phyloP scores from a whole-genome alignment of 1,140 invertebrate genomes.

The Drosophila sechellia region DNA sequence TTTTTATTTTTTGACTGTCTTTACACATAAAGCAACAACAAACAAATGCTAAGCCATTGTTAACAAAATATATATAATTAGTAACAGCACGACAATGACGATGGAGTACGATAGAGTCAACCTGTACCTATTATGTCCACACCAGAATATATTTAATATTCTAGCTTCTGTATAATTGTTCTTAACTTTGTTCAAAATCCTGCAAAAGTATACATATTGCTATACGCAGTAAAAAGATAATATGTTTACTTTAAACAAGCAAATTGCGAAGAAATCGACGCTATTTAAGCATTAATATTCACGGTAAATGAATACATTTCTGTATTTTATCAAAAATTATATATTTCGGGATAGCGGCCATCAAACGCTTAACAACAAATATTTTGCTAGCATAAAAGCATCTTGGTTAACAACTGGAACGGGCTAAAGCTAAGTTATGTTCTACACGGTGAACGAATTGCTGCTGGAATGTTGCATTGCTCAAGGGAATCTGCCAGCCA shows the following conservation, averaged over 20 bases:
- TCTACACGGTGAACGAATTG: slow-evolving; percentile 33
- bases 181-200: too few species aligned
- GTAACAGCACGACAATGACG: slow-evolving; percentile 52
- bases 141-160: not conserved
- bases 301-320: too few species aligned
- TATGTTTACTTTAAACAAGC: not conserved
- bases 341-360: slow-evolving; percentile 1
- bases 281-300: too few species aligned
- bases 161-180: too few species aligned
- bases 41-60: slow-evolving; percentile 16
- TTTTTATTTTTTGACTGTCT: slow-evolving; percentile 50
- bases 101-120: slow-evolving; percentile 22
- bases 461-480: slow-evolving; percentile 71
- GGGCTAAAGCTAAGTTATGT: slow-evolving; percentile 26
- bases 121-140: slow-evolving; percentile 5
- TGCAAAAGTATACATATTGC: too few species aligned
- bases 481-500: slow-evolving; percentile 39
- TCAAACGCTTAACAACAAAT: slow-evolving; percentile 13
- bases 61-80: slow-evolving; percentile 44
- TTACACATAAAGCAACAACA: slow-evolving; percentile 53
- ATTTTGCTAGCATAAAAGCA: slow-evolving; percentile 66
- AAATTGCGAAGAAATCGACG: too few species aligned
- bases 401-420: slow-evolving; percentile 46
- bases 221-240: too few species aligned
- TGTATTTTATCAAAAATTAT: not conserved